Evolutionary conservation across 2,888 invertebrate genomes (phyloP), one percentile per base, ranked within the genome.

Genomic region (Baronia brevicornis): DNA sequence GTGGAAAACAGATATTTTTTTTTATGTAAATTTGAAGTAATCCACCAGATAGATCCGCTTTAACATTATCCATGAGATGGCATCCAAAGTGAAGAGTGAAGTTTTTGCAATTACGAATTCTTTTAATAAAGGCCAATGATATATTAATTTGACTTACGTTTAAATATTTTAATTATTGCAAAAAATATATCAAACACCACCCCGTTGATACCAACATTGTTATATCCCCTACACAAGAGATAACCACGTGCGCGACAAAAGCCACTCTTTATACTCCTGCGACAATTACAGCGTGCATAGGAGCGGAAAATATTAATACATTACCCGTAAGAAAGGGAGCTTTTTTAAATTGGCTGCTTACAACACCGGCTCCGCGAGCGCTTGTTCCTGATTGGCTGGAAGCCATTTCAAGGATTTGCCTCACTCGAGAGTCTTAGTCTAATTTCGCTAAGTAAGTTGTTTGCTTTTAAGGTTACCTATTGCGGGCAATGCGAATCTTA

Each of bases 231-330:
- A 33, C 42, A 36, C 33, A 26, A 12, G 15, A n/a, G 20, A 40
- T 41, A 48, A 59, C 62, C 71, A 71, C 75, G 75, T 68, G 71
- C 59, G 46, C 42, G 39, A 57, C 55, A 51, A 59, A 56, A 51
- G 64, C 52, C 60, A 67, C 61, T 71, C 71, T 73, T 74, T 78
- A 78, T 79, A 77, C 66, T 50, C 44, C 54, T 46, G 49, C 57
- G 55, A 77, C 78, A 79, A 77, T 82, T 79, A 79, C 56, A 50
- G 60, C 56, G 75, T 42, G 56, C 72, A 72, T 55, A 61, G 61
- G 59, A 57, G 68, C 67, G 75, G 71, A 71, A 79, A 69, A 75
- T 78, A 79, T 79, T 73, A 70, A 73, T 68, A 67, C 65, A 51
- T 58, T 46, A 43, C 46, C 34, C 46, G 43, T 43, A 45, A 46